Base-by-base conservation (phyloP, 1,140 invertebrate species). In the Leptinotarsa lineolata region DNA sequence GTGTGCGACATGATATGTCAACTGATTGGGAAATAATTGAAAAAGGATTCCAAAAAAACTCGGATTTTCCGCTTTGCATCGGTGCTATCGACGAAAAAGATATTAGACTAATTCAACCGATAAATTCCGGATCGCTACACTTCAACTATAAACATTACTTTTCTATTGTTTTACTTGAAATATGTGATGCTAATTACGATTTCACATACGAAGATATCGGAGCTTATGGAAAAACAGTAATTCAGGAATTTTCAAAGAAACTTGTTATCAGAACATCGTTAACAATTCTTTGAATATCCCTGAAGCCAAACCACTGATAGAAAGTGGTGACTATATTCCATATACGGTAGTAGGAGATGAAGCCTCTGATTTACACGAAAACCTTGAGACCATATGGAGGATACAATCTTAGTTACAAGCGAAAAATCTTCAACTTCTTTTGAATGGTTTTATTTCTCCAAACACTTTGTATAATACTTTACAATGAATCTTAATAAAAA, bases 401-500 rank as follows among this genome's bases (percentile, higher is more conserved):
- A 72, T 83, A 72, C 63, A 58, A 66, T 61, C 72, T 86, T 61
- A 54, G 75, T 39, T 60, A 78, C 18, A 68, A 82, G 59, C 82
- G 79, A 78, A 73, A 72, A 75, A 79, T 86, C 15, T 87, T 84
- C 78, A 87, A 88, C 74, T 88, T n/a, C n/a, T n/a, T n/a, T n/a
- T n/a, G n/a, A n/a, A n/a, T n/a, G n/a, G n/a, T n/a, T n/a, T n/a
- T n/a, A n/a, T n/a, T n/a, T n/a, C n/a, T n/a, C n/a, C n/a, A n/a
- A n/a, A n/a, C n/a, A n/a, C n/a, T n/a, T n/a, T n/a, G n/a, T n/a
- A n/a, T n/a, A n/a, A n/a, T n/a, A n/a, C n/a, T n/a, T n/a, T n/a
- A n/a, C n/a, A n/a, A n/a, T n/a, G n/a, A n/a, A n/a, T n/a, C n/a
- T n/a, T n/a, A n/a, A n/a, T n/a, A n/a, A n/a, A n/a, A n/a, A n/a